Conservation (phyloP, 2,888 invertebrate genomes). For the Amblyteles armatorius region DNA sequence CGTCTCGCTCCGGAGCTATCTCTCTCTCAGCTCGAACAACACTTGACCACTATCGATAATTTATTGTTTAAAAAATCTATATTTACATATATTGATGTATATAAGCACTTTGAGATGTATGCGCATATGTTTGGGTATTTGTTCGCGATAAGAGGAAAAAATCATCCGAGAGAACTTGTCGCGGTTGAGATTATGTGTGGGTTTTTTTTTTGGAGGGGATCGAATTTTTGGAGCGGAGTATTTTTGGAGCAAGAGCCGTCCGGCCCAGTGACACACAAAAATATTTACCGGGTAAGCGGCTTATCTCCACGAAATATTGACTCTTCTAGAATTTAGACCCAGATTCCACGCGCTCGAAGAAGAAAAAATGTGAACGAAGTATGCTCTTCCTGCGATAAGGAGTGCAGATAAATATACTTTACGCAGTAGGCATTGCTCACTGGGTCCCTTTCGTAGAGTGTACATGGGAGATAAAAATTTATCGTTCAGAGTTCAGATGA, state of each 20-base stretch:
- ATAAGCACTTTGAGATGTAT: no score
- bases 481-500: not conserved
- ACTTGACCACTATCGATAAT: constrained; percentile 52
- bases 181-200: constrained; percentile 6
- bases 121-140: not conserved
- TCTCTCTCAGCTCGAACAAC: constrained; percentile 38
- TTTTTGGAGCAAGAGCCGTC: constrained; percentile 49
- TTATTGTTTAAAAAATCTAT: constrained; percentile 39
- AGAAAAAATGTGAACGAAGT: not conserved
- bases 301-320: constrained; percentile 54
- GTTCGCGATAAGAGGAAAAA: constrained; percentile 39
- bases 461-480: not conserved
- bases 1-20: not conserved
- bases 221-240: constrained; percentile 28
- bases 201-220: not conserved
- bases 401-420: not conserved
- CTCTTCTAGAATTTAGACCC: constrained; percentile 46
- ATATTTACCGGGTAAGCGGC: constrained; percentile 12
- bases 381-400: constrained; percentile 26
- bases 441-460: constrained; percentile 1
- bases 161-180: constrained; percentile 26
- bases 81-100: no score
- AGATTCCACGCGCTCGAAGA: constrained; percentile 30
- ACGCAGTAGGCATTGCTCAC: constrained; percentile 2
- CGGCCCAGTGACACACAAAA: constrained; percentile 25